Conservation (phyloP, 2,113 vertebrate genomes). For the Camarhynchus parvulus region DNA sequence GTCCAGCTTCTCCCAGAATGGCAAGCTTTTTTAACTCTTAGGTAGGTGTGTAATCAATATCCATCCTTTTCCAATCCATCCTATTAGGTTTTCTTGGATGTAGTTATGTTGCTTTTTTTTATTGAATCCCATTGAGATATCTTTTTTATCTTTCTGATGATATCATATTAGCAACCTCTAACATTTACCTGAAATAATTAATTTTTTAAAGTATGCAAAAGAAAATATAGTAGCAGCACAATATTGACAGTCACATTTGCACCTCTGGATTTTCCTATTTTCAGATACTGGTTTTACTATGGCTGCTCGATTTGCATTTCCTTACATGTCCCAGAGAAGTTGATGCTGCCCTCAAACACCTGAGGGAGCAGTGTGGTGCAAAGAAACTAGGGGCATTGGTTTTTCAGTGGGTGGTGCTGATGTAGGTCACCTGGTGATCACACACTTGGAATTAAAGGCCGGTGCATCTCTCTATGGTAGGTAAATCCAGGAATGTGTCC, state of each 20-base stretch:
- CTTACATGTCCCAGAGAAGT: constrained; percentile 72
- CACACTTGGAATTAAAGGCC: constrained; percentile 75
- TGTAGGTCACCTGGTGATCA: constrained; percentile 77
- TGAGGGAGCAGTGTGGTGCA: constrained; percentile 75
- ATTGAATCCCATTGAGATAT: not conserved
- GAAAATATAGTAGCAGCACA: not conserved
- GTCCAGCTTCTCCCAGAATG: not conserved
- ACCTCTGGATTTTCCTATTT: not conserved
- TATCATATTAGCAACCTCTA: not conserved
- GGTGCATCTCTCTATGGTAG: constrained; percentile 80
- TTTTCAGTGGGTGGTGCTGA: constrained; percentile 85
- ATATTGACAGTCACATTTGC: not conserved
- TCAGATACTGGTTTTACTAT: not conserved
- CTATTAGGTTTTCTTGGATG: not conserved
- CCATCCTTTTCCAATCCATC: not conserved
- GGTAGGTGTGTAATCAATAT: not conserved
- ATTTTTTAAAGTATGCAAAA: not conserved
- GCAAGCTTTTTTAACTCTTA: not conserved
- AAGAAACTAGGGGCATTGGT: constrained; percentile 69
- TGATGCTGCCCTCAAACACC: constrained; percentile 73
- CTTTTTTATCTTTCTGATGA: not conserved
- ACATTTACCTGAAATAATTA: not conserved
- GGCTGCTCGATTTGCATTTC: not conserved
- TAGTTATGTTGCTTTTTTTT: not conserved
- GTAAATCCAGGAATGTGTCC: not conserved